Evolutionary conservation across 2,113 vertebrate species (phyloP), one percentile per base, ranked within the genome.

Genomic region (Thomomys bottae): DNA sequence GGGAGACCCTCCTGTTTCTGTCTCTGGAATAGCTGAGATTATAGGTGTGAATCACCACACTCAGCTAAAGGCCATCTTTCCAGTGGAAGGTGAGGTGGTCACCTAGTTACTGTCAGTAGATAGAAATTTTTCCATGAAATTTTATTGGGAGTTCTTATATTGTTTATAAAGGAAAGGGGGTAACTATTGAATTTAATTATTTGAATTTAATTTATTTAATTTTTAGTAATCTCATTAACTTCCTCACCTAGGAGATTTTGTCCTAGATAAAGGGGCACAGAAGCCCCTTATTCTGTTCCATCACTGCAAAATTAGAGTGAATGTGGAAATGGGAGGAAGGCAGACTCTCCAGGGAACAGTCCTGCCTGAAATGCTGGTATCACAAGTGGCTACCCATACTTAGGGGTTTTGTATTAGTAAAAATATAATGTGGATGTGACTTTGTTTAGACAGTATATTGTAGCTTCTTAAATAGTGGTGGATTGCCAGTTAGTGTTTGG

Each of bases 201-300:
- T n/a, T n/a, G n/a, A n/a, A n/a, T n/a, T n/a, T n/a, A n/a, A n/a
- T n/a, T n/a, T n/a, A n/a, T n/a, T n/a, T n/a, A n/a, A 42, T 79
- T 94, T 90, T n/a, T 64, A 7, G 0, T 59, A 40, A 17, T 63
- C 38, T 79, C 38, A 10, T n/a, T 77, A 15, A 15, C 30, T 72
- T 90, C 68, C 24, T 87, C 72, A 77, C 2, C 38, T 67, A 40
- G 87, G 79, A 90, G 23, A 34, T n/a, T 87, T 94, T 95, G 34
- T 76, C 30, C 3, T 61, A 72, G 45, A 89, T 38, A 12, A n/a
- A n/a, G 34, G 10, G 18, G 30, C 24, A 77, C 70, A 75, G 38
- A 79, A 23, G 24, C 70, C 63, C 87, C 0, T 85, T 85, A 82
- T 88, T 28, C 26, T 23, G 75, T 61, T 15, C 8, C 0, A 1